These are phyloP conservation scores for Ictidomys tridecemlineatus DNA, from an alignment of 2,113 vertebrate genomes.

Conservation along the genomic window DNA sequence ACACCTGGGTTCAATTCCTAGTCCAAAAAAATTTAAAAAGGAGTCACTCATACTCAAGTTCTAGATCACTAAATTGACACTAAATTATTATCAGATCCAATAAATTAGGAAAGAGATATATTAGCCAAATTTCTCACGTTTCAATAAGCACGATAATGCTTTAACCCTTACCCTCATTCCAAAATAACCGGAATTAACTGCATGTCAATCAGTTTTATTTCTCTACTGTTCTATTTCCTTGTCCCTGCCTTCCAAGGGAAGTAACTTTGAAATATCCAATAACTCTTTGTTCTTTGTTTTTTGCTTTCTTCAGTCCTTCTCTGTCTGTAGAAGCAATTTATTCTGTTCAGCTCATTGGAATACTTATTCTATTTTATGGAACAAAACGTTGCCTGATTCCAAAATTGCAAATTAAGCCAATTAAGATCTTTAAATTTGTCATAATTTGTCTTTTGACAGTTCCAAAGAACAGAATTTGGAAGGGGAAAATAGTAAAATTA, in stretches of 20 bases:
- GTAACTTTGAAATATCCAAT: no score
- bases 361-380: background rate
- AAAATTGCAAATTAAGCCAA: no score
- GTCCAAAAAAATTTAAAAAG: no score
- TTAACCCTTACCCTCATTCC: background rate
- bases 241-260: background rate
- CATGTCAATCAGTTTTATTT: background rate
- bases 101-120: background rate
- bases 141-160: background rate
- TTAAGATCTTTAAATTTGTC: background rate
- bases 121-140: background rate
- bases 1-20: no score
- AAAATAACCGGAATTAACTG: background rate
- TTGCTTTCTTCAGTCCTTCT: background rate
- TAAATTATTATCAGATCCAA: background rate
- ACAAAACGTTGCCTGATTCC: no score
- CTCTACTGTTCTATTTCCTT: background rate
- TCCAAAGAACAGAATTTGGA: background rate
- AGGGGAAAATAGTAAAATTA: background rate
- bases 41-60: background rate
- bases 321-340: background rate
- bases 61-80: background rate
- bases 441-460: background rate
- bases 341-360: background rate
- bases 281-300: no score